Conservation (phyloP, 2,888 invertebrate species). For the Molorchus minor region DNA sequence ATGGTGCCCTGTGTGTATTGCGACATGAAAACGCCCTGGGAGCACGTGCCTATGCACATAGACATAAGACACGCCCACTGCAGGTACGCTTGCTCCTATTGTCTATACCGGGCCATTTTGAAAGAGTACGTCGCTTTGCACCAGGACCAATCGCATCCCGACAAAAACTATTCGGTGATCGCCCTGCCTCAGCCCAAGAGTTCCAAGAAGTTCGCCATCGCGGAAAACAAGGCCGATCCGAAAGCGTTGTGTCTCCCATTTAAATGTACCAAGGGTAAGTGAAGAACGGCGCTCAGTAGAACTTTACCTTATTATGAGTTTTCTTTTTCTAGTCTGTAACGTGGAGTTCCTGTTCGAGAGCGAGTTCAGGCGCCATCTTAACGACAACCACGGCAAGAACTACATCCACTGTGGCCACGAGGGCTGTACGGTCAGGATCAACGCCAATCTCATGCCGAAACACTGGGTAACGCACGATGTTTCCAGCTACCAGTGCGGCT, state of each 20-base stretch:
- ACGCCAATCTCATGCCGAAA: slow-evolving; percentile 58
- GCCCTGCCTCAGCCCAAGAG: slow-evolving; percentile 43
- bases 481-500: slow-evolving; percentile 55
- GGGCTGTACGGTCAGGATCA: slow-evolving; percentile 31
- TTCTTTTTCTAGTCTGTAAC: slow-evolving; percentile 42
- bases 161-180: slow-evolving; percentile 40
- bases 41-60: slow-evolving; percentile 64
- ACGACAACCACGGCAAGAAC: slow-evolving; percentile 51
- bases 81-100: slow-evolving; percentile 71
- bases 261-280: slow-evolving; percentile 47
- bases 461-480: slow-evolving; percentile 64
- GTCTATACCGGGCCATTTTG: slow-evolving; percentile 73
- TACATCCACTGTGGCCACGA: slow-evolving; percentile 41
- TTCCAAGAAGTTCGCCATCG: slow-evolving; percentile 43
- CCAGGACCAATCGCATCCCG: slow-evolving; percentile 58
- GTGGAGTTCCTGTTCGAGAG: slow-evolving; percentile 45
- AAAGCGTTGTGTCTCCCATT: slow-evolving; percentile 48
- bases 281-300: slow-evolving; percentile 8
- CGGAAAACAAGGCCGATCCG: slow-evolving; percentile 40
- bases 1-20: slow-evolving; percentile 65
- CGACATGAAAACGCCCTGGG: slow-evolving; percentile 62
- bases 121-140: slow-evolving; percentile 71
- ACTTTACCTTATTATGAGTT: background rate
- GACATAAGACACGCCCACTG: slow-evolving; percentile 70
- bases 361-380: slow-evolving; percentile 54